A percentile compares a stretch with the other conserved stretches of the same genome.
phyloP scores from a whole-genome alignment of 1,140 invertebrate genomes.

The Diabrotica undecimpunctata region DNA sequence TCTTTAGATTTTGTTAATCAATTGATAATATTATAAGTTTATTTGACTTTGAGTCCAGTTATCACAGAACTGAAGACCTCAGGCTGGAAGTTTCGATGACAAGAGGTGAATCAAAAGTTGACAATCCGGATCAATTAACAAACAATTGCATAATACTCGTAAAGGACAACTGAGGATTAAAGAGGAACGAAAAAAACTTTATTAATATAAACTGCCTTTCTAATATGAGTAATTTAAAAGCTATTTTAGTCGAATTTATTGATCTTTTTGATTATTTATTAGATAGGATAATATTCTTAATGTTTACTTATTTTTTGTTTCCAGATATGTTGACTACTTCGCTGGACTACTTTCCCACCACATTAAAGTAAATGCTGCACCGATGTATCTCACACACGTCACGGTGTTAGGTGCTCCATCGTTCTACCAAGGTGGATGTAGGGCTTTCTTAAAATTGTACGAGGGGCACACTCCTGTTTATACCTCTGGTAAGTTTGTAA shows the following conservation, averaged over 20 bases:
- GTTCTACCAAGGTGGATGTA: constrained; percentile 70
- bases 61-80: too few relatives aligned
- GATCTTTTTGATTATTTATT: background rate
- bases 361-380: constrained; percentile 80
- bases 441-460: constrained; percentile 77
- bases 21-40: too few relatives aligned
- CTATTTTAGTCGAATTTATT: background rate
- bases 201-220: too few relatives aligned
- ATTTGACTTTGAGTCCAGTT: too few relatives aligned
- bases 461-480: constrained; percentile 86
- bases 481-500: constrained; percentile 61
- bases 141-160: too few relatives aligned
- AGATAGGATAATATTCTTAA: background rate
- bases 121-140: too few relatives aligned
- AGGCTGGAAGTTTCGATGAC: too few relatives aligned
- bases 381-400: constrained; percentile 82
- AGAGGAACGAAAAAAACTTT: too few relatives aligned
- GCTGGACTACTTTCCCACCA: constrained; percentile 82
- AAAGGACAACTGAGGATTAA: too few relatives aligned
- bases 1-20: too few relatives aligned
- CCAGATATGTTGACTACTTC: constrained; percentile 86
- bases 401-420: constrained; percentile 79
- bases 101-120: too few relatives aligned
- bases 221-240: too few relatives aligned
- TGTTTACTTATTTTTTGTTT: constrained; percentile 7